A percentile compares a stretch with the other conserved stretches of the same genome.
Conservation (phyloP, 2,888 invertebrate genomes). For the Masnerella sp. region DNA sequence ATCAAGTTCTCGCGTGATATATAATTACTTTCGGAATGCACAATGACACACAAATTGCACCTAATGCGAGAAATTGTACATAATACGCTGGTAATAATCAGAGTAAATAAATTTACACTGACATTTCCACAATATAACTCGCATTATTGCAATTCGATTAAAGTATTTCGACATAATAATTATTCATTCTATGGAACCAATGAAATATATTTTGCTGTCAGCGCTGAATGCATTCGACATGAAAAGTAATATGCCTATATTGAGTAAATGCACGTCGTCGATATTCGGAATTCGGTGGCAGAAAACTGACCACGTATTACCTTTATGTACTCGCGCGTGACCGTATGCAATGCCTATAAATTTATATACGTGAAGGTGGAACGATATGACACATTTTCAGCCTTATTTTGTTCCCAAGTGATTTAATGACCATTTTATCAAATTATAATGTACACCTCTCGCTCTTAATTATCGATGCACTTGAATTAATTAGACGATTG, state of each 20-base stretch:
- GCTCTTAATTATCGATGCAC: constrained; percentile 13
- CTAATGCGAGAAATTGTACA: too few relatives aligned
- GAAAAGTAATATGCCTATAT: constrained; percentile 37
- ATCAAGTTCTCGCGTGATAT: too few relatives aligned
- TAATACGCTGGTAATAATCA: too few relatives aligned
- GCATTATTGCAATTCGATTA: neutral
- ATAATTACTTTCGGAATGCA: too few relatives aligned
- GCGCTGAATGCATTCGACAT: neutral
- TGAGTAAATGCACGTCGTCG: constrained; percentile 44
- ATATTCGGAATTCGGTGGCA: constrained; percentile 56
- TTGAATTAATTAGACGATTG: constrained; percentile 20
- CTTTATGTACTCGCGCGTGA: constrained; percentile 54
- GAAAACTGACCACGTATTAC: constrained; percentile 53
- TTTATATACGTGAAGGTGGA: constrained; percentile 36
- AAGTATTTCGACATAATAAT: neutral
- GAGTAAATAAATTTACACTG: too few relatives aligned
- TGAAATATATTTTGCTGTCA: constrained; percentile 11
- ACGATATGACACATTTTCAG: constrained; percentile 49
- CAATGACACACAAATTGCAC: neutral
- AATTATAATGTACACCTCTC: constrained; percentile 22
- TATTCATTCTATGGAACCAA: neutral
- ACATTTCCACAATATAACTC: neutral
- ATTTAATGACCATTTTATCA: constrained; percentile 25
- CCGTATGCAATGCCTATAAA: constrained; percentile 49
- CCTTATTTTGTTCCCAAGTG: constrained; percentile 24